Evolutionary conservation across 2,888 invertebrate genomes (phyloP), one percentile per base, ranked within the genome.

Genomic region (Drosophila lutescens): DNA sequence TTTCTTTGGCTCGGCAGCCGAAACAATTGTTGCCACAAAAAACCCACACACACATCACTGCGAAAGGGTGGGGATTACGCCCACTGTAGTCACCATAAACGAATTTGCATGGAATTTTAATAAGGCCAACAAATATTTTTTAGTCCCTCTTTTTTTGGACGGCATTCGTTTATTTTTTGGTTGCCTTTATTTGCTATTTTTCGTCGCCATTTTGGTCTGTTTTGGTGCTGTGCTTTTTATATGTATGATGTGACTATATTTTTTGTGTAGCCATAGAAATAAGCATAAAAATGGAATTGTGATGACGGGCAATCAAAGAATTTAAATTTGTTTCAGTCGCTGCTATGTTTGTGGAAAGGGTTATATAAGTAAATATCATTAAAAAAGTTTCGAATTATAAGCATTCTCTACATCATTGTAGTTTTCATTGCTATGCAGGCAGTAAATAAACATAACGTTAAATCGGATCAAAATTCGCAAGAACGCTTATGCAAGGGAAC

Each of bases 101-200:
- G 87, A 85, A 87, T 82, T 82, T 82, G 88, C 82, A 82, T 82
- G 79, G 82, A 87, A 82, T 82, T 87, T 82, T 82, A 87, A 82
- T 85, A 82, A 85, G 88, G 77, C 77, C 68, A 62, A 76, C 60
- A 76, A 59, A 67, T 67, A 63, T 76, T 61, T 58, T 55, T 51
- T 46, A 53, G 59, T 17, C 26, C 34, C 46, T 34, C 32, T 40
- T 61, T 40, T 40, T 62, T 41, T 30, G 38, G 32, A 36, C 34
- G 58, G 60, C 43, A 57, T 61, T 47, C 15, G 32, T 40, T 47
- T 23, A 34, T 36, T 30, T 61, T 5, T 46, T 32, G 32, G 41
- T 15, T 15, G 34, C 43, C 34, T 43, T 55, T 50, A 57, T 53
- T 54, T 53, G 47, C 54, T 65, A 57, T 34, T 54, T 54, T 58